Evolutionary conservation across 2,888 invertebrate genomes (phyloP), one percentile per base, ranked within the genome.

Genomic region (Julus scandinavius): DNA sequence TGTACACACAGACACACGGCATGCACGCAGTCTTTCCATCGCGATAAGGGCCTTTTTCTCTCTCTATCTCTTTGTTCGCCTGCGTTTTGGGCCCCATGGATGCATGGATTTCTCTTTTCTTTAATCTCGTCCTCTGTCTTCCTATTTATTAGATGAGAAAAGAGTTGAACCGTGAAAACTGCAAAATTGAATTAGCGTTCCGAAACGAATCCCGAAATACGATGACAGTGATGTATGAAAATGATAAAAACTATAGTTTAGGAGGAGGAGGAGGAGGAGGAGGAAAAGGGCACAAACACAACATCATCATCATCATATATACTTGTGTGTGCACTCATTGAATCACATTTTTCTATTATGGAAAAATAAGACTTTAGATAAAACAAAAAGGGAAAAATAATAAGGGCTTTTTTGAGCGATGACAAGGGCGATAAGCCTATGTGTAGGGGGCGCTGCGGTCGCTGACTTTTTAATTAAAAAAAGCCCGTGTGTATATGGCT

Each of bases 111-210:
- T n/a, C n/a, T n/a, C n/a, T n/a, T n/a, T n/a, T n/a, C n/a, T 17
- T 15, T 45, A 40, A 41, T n/a, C 84, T 38, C 15, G 40, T 38
- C 84, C 17, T 5, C 54, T 54, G 54, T 63, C 58, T 4, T 63
- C 58, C 58, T n/a, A n/a, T 63, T 63, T 63, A 63, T 63, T 63
- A 63, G 58, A 63, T 17, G 58, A n/a, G n/a, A 63, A 63, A n/a
- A 63, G 58, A 63, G 17, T 63, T 86, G 86, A 86, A 86, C 86
- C 86, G 86, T 86, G 86, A 86, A 86, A 86, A 86, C n/a, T 86
- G 17, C 50, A 86, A 86, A 86, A 86, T 86, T 86, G 86, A 86
- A 86, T 86, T 86, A 86, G 49, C 86, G 86, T 20, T 49, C 49
- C 20, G n/a, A 15, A 86, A 41, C 20, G 58, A 63, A n/a, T 63